phyloP scores from a whole-genome alignment of 2,797 vertebrate genomes.

The Spinibarbus caldwelli region DNA sequence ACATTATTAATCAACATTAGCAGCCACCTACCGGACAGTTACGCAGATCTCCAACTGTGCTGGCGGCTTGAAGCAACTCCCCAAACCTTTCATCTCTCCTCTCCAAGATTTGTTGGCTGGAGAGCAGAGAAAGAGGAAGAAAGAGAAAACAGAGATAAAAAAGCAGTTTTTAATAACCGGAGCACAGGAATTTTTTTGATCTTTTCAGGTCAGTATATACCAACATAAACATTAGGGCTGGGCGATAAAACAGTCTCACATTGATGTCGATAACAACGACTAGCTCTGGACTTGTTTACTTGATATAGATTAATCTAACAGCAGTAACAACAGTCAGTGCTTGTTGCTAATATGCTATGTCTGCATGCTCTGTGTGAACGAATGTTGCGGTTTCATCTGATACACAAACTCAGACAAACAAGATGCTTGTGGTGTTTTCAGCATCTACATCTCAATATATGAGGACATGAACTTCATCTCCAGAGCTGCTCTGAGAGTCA shows the following conservation, averaged over 20 bases:
- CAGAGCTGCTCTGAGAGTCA: too few species aligned
- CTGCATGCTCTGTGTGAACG: too few species aligned
- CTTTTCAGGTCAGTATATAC: neutral
- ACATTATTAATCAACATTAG: slow-evolving; percentile 5
- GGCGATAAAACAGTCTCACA: too few species aligned
- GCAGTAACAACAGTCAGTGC: too few species aligned
- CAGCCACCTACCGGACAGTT: slow-evolving; percentile 90
- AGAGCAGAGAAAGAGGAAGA: slow-evolving; percentile 9
- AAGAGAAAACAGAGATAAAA: neutral
- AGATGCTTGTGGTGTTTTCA: too few species aligned
- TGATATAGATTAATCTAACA: too few species aligned
- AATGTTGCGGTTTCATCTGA: too few species aligned
- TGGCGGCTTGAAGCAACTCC: slow-evolving; percentile 91
- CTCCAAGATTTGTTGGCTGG: slow-evolving; percentile 76
- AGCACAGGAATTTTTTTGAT: neutral
- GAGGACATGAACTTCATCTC: neutral
- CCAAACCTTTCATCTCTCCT: slow-evolving; percentile 85
- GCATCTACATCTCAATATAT: too few species aligned
- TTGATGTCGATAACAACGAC: too few species aligned
- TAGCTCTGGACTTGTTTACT: too few species aligned
- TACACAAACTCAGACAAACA: too few species aligned
- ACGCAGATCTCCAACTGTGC: slow-evolving; percentile 90
- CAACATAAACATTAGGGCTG: neutral
- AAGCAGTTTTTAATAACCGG: neutral
- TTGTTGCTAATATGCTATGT: too few species aligned